These are phyloP conservation scores for Salvelinus fontinalis DNA, from an alignment of 2,113 vertebrate genomes.

Conservation along the genomic window DNA sequence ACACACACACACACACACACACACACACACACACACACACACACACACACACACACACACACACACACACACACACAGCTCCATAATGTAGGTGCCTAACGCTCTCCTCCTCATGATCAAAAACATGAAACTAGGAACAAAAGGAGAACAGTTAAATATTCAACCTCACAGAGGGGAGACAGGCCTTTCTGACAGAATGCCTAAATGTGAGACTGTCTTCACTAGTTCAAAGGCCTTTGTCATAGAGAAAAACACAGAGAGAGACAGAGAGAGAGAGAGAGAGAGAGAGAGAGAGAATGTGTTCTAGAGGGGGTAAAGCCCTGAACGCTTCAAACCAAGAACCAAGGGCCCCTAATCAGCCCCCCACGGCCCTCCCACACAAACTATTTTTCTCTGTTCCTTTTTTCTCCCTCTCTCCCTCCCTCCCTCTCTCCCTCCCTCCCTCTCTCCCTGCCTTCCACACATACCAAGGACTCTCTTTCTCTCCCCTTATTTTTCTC, in stretches of 20 bases:
- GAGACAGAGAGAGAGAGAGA: conserved; percentile 16
- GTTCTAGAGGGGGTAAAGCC: conserved; percentile 19
- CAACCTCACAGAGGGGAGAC: conserved; percentile 54
- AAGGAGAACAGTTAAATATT: conserved; percentile 52
- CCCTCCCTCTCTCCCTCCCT: conserved; percentile 36
- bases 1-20: no score
- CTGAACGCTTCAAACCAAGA: conserved; percentile 61
- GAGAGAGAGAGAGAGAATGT: conserved; percentile 16
- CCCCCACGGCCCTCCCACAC: conserved; percentile 66
- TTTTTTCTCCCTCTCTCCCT: no score
- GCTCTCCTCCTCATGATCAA: conserved; percentile 51
- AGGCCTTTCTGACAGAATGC: conserved; percentile 62
- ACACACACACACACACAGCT: conserved; percentile 12
- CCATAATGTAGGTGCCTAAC: conserved; percentile 44
- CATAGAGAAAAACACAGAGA: conserved; percentile 22
- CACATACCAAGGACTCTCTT: conserved; percentile 8
- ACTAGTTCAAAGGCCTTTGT: conserved; percentile 57
- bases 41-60: neutral
- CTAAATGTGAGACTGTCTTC: conserved; percentile 58
- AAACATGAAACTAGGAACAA: conserved; percentile 61
- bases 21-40: no score
- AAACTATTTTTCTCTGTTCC: conserved; percentile 21
- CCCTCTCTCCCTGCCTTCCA: conserved; percentile 37
- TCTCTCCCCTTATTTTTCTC: no score
- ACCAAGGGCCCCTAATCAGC: conserved; percentile 61